Evolutionary conservation across 1,140 invertebrate species (phyloP), one percentile per base, ranked within the genome.

Genomic region (Batillaria attramentaria): DNA sequence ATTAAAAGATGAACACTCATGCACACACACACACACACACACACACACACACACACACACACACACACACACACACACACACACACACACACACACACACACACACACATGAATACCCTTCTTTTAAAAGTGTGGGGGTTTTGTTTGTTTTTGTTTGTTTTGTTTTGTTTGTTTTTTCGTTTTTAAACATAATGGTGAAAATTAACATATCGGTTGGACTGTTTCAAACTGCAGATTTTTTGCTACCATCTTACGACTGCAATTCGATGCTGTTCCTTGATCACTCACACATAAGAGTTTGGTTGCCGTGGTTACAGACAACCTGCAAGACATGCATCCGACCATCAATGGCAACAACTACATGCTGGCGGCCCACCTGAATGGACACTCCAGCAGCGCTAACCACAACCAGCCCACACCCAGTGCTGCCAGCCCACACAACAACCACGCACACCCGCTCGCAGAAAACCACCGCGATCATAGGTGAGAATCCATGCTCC

Each of bases 281-380:
- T n/a, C n/a, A n/a, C n/a, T n/a, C n/a, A n/a, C n/a, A n/a, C n/a
- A n/a, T n/a, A n/a, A n/a, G n/a, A n/a, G n/a, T n/a, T n/a, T n/a
- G n/a, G n/a, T n/a, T n/a, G n/a, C n/a, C n/a, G n/a, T n/a, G n/a
- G n/a, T n/a, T 43, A 24, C 54, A 75, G 73, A 75, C 73, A 75
- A 42, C 57, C 39, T 75, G 0, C 73, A 75, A 42, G 73, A 75
- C 35, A 35, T 75, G 18, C 73, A 75, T 39, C 73, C 73, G 18
- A 62, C 73, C 73, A 75, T 75, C 73, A 75, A 75, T 54, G 73
- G 73, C n/a, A 75, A 62, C 37, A 62, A 31, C 57, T 75, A 62
- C 37, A 13, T 42, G 50, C 57, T 75, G 24, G 54, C 57, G 10
- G 54, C 72, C 24, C 54, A 75, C 3, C 68, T 70, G 4, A 31